Base-by-base conservation (phyloP, 2,113 vertebrate genomes). In the Protobothrops mucrosquamatus region DNA sequence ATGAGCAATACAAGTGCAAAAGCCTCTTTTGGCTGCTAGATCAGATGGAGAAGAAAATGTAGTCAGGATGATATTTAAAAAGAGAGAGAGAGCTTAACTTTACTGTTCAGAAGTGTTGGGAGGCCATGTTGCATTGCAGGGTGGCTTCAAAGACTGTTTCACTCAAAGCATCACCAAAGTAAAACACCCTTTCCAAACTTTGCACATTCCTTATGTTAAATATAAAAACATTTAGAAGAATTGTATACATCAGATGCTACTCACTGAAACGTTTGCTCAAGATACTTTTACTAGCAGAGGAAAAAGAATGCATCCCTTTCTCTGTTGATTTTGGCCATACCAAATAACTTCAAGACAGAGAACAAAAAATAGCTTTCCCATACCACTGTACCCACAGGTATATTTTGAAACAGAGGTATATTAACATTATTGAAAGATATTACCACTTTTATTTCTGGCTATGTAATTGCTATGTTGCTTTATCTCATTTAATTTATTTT, bases 321-420 rank as follows among this genome's bases (percentile, higher is more conserved):
- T 18, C 64, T 23, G 20, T 51, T 85, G 14, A 57, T n/a, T 46
- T 6, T 55, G 24, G 52, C 51, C 39, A 91, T n/a, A 48, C 52
- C 81, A 12, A 54, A 55, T 51, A 81, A 22, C 39, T 74, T 52
- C 8, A 51, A 15, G 26, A 22, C 39, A 86, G 24, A 29, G 46
- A 61, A 87, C 26, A 46, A 88, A 46, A 51, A 14, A 90, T 39
- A 22, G n/a, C 92, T 94, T 87, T 55, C 55, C 43, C 48, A 55
- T 88, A 94, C 26, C 20, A 57, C 48, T 85, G 39, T n/a, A 3
- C 92, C 29, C 3, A 93, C 89, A 95, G 89, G 87, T 90, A 92
- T 61, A 59, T 92, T 85, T 93, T 91, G 24, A 85, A 22, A 20
- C 34, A 74, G 48, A 46, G 94, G 88, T 93, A 90, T 39, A 54